A percentile compares a stretch with the other conserved stretches of the same genome.
Conservation (phyloP, 2,888 invertebrate genomes). For the Sisyra terminalis region DNA sequence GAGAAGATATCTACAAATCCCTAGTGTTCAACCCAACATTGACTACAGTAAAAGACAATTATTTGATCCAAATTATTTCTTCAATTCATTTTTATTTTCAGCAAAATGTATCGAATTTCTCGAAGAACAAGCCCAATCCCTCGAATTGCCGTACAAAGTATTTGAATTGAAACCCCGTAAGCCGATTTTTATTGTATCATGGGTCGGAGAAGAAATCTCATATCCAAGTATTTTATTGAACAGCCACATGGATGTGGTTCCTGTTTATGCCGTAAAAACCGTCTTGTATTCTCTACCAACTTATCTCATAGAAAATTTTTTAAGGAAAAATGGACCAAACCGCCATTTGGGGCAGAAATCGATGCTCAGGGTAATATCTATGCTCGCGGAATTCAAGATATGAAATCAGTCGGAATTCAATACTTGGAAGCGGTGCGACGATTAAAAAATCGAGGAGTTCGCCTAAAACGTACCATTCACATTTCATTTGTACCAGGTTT, state of each 20-base stretch:
- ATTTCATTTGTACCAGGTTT: conserved; percentile 58
- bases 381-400: conserved; percentile 59
- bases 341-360: conserved; percentile 76
- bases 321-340: conserved; percentile 77
- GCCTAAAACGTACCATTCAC: conserved; percentile 48
- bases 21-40: conserved; percentile 67
- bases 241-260: conserved; percentile 96
- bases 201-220: conserved; percentile 56
- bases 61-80: neutral
- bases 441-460: conserved; percentile 36
- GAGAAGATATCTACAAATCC: conserved; percentile 69
- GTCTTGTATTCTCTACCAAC: neutral
- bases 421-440: conserved; percentile 58
- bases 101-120: conserved; percentile 62
- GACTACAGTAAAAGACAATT: conserved; percentile 1
- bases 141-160: conserved; percentile 48
- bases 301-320: neutral
- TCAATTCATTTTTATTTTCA: conserved; percentile 24
- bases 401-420: conserved; percentile 73
- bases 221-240: conserved; percentile 67
- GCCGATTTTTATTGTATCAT: conserved; percentile 71
- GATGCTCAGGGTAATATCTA: conserved; percentile 55
- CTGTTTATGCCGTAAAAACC: conserved; percentile 64
- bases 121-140: conserved; percentile 47
- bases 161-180: conserved; percentile 44